These are phyloP conservation scores for Passer domesticus DNA, from an alignment of 2,113 vertebrate species.

Conservation along the genomic window DNA sequence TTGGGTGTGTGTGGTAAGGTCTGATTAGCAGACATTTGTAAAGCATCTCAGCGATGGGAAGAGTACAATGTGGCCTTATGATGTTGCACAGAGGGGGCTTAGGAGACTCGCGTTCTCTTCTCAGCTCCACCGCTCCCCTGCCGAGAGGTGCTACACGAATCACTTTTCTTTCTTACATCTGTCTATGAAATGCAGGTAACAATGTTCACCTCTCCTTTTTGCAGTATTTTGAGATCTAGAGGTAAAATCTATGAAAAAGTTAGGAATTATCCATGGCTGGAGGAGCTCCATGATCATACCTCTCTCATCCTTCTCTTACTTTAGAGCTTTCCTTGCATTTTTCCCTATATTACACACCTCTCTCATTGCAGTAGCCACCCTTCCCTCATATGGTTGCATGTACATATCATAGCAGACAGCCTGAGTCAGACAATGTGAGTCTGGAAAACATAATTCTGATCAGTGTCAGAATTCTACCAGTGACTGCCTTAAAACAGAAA, in stretches of 20 bases:
- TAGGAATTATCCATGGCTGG: neutral
- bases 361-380: neutral
- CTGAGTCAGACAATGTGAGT: neutral
- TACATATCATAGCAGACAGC: neutral
- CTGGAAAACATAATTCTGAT: neutral
- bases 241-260: neutral
- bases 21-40: constrained; percentile 33
- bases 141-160: neutral
- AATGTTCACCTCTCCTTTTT: constrained; percentile 26
- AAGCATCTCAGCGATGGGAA: neutral
- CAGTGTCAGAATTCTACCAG: neutral
- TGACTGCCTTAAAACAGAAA: neutral
- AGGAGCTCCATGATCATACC: neutral
- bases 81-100: constrained; percentile 3
- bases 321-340: neutral
- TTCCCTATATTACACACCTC: neutral
- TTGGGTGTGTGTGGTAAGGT: neutral
- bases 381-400: neutral
- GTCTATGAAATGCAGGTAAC: constrained; percentile 28
- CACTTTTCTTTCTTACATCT: neutral
- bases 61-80: constrained; percentile 1
- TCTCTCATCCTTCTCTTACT: neutral
- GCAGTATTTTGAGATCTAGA: neutral
- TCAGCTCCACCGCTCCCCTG: neutral
- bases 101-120: neutral